phyloP scores from a whole-genome alignment of 1,140 invertebrate species.

The Drosophila lacteicornis region DNA sequence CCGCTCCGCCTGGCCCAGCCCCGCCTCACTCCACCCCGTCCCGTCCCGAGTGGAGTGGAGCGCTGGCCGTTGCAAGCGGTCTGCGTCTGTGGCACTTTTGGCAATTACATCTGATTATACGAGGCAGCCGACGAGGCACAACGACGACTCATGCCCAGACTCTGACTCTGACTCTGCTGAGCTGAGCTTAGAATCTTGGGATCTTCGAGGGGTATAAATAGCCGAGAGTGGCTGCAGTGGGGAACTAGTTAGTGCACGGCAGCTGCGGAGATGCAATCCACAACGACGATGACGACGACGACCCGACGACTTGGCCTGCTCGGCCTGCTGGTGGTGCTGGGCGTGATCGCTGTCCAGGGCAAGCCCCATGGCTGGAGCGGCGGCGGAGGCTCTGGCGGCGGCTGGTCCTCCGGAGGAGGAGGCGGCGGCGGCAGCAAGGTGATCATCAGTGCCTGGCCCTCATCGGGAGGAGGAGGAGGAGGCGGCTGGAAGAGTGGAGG shows the following conservation, averaged over 20 bases:
- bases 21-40: background rate
- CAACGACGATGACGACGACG: constrained; percentile 39
- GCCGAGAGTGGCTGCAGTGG: constrained; percentile 62
- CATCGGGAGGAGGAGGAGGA: constrained; percentile 22
- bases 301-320: constrained; percentile 45
- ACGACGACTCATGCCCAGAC: constrained; percentile 17
- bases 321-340: constrained; percentile 45
- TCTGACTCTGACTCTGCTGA: background rate
- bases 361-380: constrained; percentile 67
- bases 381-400: constrained; percentile 15
- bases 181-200: constrained; percentile 39
- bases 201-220: constrained; percentile 63
- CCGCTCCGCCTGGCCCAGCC: constrained; percentile 5
- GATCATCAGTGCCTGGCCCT: constrained; percentile 48
- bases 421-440: constrained; percentile 36
- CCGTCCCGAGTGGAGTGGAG: background rate
- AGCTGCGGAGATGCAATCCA: constrained; percentile 71
- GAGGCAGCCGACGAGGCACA: constrained; percentile 29
- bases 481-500: constrained; percentile 48
- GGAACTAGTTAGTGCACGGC: constrained; percentile 74
- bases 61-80: constrained; percentile 38
- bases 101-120: constrained; percentile 79
- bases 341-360: constrained; percentile 33
- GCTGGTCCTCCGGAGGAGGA: constrained; percentile 35
- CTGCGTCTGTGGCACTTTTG: constrained; percentile 57